phyloP scores from a whole-genome alignment of 2,113 vertebrate species.

The Ctenodactylus gundi region DNA sequence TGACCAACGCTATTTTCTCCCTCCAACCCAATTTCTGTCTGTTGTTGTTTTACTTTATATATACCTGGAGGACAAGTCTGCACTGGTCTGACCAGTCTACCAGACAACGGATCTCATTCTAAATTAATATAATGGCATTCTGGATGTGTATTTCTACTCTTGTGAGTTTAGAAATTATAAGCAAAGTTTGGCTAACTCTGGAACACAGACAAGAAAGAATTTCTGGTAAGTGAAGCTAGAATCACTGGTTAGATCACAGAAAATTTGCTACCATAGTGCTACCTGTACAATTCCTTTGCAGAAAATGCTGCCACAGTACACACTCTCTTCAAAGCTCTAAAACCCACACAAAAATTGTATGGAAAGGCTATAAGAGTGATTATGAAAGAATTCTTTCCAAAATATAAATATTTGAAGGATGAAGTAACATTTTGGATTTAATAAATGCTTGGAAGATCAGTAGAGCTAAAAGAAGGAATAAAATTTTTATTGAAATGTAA shows the following conservation, averaged over 20 bases:
- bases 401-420: slow-evolving; percentile 11
- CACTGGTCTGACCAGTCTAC: not conserved
- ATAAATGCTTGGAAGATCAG: not conserved
- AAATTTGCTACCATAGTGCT: not conserved
- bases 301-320: not conserved
- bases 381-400: not conserved
- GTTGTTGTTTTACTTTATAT: slow-evolving; percentile 26
- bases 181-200: not conserved
- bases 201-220: not conserved
- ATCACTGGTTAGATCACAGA: not conserved
- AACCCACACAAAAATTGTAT: not conserved
- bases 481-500: not conserved
- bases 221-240: not conserved
- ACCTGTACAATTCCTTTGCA: not conserved
- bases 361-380: not conserved
- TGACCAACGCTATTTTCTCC: not conserved
- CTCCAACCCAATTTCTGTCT: not conserved
- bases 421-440: not conserved
- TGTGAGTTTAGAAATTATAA: not conserved
- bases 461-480: not conserved
- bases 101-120: not conserved
- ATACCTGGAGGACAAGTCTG: not conserved
- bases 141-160: not conserved
- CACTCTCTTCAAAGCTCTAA: not conserved
- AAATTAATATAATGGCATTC: not conserved